A percentile compares a stretch with the other conserved stretches of the same genome.
Evolutionary conservation across 2,113 vertebrate species (phyloP).

Genomic region (Microcebus lehilahytsara): DNA sequence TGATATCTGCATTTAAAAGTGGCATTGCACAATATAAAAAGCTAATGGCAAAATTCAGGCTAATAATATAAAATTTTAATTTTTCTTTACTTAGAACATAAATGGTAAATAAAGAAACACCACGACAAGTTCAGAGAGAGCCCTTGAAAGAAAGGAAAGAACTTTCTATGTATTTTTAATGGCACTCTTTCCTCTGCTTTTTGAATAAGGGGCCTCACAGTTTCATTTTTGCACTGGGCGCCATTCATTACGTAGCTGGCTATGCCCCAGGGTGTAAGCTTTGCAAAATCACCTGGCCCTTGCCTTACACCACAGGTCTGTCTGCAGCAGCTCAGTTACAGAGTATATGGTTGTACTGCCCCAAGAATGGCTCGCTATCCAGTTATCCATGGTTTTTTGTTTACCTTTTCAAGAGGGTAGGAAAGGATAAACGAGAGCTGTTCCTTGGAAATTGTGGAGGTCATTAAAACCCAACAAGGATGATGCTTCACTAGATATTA

Average conservation of each 20-base stretch:
- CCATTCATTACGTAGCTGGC: neutral
- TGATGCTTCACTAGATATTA: neutral
- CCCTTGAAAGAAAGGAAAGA: neutral
- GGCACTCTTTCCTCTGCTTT: neutral
- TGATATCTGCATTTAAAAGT: neutral
- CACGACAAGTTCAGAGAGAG: neutral
- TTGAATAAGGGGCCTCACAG: neutral
- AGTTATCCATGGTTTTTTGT: neutral
- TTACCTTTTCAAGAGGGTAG: neutral
- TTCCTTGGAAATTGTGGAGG: neutral
- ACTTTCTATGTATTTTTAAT: neutral
- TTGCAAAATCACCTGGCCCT: neutral
- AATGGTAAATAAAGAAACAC: conserved; percentile 5
- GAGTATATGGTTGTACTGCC: neutral
- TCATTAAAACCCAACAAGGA: neutral
- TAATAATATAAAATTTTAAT: neutral
- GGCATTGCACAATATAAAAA: neutral
- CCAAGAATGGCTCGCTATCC: neutral
- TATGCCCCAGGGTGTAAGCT: neutral
- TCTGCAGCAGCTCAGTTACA: neutral
- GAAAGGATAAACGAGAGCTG: neutral
- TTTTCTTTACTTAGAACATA: conserved; percentile 14
- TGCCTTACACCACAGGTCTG: too few relatives aligned
- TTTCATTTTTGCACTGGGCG: neutral
- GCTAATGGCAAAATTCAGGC: neutral